Percentiles rank a stretch among this genome's conserved stretches.
Conservation (phyloP, 1,140 invertebrate genomes). For the Sarcophaga bullata region DNA sequence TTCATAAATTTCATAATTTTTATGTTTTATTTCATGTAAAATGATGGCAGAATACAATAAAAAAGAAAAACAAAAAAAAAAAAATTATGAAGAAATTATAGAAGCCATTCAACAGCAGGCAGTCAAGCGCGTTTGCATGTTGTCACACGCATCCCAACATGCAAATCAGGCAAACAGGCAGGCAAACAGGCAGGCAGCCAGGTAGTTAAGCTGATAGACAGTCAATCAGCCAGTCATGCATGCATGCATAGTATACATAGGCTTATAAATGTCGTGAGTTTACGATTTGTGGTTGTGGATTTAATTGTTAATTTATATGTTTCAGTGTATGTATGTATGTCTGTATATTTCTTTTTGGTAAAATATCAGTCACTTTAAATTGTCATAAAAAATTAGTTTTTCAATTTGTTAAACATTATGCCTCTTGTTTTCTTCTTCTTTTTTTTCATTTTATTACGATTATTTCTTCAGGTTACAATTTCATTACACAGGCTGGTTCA, state of each 20-base stretch:
- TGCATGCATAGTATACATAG: not conserved
- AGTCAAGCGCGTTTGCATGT: no score
- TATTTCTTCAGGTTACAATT: no score
- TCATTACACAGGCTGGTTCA: not conserved
- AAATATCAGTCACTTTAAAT: conserved; percentile 6
- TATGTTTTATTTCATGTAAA: not conserved
- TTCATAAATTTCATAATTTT: not conserved
- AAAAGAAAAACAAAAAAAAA: not conserved
- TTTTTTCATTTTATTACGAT: not conserved
- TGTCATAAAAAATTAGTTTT: conserved; percentile 11
- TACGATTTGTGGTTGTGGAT: not conserved
- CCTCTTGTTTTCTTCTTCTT: not conserved
- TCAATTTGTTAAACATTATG: conserved; percentile 10
- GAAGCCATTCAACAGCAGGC: no score
- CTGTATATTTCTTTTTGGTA: no score
- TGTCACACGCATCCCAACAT: no score
- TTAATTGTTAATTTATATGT: conserved; percentile 13
- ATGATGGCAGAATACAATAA: not conserved
- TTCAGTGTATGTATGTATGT: no score
- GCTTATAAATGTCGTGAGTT: conserved; percentile 19
- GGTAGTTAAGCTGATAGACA: no score
- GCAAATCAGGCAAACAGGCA: not conserved
- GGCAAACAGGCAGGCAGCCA: not conserved
- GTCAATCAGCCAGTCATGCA: no score
- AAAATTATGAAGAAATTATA: not conserved